Conservation (phyloP, 2,113 vertebrate genomes). For the Cyprinodon variegatus region DNA sequence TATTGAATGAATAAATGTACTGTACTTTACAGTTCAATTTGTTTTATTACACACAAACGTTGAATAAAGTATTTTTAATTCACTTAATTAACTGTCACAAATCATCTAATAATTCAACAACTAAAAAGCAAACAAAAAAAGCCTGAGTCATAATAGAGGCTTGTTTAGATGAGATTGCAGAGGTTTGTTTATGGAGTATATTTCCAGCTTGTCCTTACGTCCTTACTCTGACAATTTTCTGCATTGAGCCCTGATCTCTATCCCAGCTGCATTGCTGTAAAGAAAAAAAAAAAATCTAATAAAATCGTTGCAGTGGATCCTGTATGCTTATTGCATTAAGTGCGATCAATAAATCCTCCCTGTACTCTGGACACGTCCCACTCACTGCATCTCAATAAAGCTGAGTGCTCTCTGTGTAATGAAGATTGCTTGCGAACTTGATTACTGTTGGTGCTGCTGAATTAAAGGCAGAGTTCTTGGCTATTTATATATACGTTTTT, state of each 20-base stretch:
- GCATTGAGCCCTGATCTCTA: slow-evolving; percentile 12
- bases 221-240: slow-evolving; percentile 41
- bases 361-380: slow-evolving; percentile 65
- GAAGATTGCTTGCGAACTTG: slow-evolving; percentile 80
- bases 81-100: not conserved
- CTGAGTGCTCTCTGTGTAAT: slow-evolving; percentile 80
- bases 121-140: not conserved
- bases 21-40: no score
- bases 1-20: no score
- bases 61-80: no score
- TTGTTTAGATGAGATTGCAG: not conserved
- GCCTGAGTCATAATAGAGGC: not conserved
- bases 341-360: slow-evolving; percentile 84
- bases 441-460: slow-evolving; percentile 73
- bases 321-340: slow-evolving; percentile 83
- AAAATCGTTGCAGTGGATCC: slow-evolving; percentile 78
- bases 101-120: no score
- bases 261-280: slow-evolving; percentile 40
- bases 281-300: slow-evolving; percentile 66
- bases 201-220: slow-evolving; percentile 20
- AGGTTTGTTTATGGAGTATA: slow-evolving; percentile 6
- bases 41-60: no score
- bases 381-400: slow-evolving; percentile 79
- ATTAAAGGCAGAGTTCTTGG: slow-evolving; percentile 55
- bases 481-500: slow-evolving; percentile 42